A percentile compares a stretch with the other conserved stretches of the same genome.
Evolutionary conservation across 2,888 invertebrate species (phyloP).

Genomic region (Anoncus sp.): DNA sequence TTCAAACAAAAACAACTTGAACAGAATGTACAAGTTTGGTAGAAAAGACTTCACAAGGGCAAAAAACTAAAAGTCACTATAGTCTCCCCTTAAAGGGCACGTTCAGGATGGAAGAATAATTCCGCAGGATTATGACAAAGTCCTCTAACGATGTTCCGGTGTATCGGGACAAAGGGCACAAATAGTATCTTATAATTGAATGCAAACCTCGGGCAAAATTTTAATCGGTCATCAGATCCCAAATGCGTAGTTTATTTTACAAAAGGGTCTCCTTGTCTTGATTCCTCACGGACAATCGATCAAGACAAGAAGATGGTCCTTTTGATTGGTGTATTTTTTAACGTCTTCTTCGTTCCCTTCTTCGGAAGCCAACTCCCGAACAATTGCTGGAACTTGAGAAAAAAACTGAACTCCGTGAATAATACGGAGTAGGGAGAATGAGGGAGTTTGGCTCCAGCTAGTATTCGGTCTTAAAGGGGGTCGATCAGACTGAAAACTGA

Average conservation of each 20-base stretch:
- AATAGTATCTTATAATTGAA: neutral
- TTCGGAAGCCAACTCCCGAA: conserved; percentile 61
- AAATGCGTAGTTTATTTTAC: neutral
- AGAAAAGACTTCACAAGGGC: too few species aligned
- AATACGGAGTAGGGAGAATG: conserved; percentile 23
- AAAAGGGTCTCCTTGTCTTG: neutral
- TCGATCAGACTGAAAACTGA: conserved; percentile 24
- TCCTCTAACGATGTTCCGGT: neutral
- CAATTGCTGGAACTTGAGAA: conserved; percentile 77
- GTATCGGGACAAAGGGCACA: neutral
- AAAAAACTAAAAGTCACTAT: too few species aligned
- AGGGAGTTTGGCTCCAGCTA: conserved; percentile 44
- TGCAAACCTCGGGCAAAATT: neutral
- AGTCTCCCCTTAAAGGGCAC: too few species aligned
- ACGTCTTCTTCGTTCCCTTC: conserved; percentile 27
- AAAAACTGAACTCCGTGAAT: conserved; percentile 26
- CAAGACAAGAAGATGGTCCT: too few species aligned
- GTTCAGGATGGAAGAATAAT: neutral
- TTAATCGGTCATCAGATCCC: neutral
- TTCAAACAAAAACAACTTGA: too few species aligned
- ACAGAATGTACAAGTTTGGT: too few species aligned
- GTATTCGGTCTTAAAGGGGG: neutral
- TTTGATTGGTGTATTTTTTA: neutral
- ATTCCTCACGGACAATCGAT: neutral
- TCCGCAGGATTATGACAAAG: neutral